Conservation (phyloP, 2,888 invertebrate genomes). For the Phengaris arion region DNA sequence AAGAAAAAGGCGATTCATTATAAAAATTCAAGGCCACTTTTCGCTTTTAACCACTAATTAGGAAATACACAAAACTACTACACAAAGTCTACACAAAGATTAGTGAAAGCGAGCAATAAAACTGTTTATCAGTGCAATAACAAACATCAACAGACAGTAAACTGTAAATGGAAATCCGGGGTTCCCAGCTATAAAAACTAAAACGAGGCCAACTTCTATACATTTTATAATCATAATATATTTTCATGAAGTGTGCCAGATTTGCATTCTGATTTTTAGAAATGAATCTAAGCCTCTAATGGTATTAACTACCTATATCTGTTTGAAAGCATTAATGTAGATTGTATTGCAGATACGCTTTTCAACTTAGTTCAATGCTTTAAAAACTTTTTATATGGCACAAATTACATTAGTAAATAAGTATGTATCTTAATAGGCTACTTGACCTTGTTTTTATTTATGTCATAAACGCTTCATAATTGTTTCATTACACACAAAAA, state of each 20-base stretch:
- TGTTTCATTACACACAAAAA: no score
- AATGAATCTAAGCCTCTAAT: background rate
- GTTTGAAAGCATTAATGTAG: background rate
- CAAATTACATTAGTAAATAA: background rate
- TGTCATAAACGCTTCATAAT: no score
- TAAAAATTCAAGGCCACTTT: no score
- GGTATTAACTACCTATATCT: background rate
- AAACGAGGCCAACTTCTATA: background rate
- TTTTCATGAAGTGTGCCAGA: background rate
- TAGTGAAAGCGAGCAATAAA: no score
- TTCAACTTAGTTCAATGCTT: background rate
- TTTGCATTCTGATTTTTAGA: background rate
- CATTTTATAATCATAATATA: background rate
- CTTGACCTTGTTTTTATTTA: no score
- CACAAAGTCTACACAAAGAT: no score
- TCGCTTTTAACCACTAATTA: no score
- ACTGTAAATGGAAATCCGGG: background rate
- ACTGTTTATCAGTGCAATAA: no score
- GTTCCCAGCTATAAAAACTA: background rate
- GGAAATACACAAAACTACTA: no score
- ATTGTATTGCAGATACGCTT: background rate
- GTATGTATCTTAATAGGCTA: background rate
- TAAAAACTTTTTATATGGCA: background rate
- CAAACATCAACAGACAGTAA: no score
- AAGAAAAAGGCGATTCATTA: no score